Conservation (phyloP, 2,888 invertebrate genomes). For the Phortica okadai region DNA sequence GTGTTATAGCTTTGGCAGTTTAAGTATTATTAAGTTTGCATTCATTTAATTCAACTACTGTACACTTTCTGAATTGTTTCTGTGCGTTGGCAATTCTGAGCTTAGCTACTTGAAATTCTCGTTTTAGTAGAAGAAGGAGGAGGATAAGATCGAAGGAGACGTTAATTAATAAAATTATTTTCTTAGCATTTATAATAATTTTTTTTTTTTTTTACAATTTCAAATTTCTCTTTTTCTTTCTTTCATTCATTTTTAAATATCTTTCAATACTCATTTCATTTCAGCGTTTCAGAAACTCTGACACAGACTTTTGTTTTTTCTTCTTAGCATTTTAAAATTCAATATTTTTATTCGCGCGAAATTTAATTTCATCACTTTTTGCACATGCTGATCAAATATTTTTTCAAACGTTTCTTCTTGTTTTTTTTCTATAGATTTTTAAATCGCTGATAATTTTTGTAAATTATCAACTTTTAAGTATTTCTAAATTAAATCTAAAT, state of each 20-base stretch:
- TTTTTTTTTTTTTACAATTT: conserved; percentile 40
- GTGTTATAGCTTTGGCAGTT: conserved; percentile 67
- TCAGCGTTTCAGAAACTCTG: conserved; percentile 51
- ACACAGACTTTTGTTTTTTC: conserved; percentile 64
- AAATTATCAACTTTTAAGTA: conserved; percentile 23
- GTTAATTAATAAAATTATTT: conserved; percentile 54
- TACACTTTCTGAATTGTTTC: too few species aligned
- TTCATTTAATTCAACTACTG: too few species aligned
- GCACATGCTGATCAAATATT: conserved; percentile 71
- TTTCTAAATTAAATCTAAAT: conserved; percentile 60
- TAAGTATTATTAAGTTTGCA: conserved; percentile 43
- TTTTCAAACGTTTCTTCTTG: conserved; percentile 41
- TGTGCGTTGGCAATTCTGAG: conserved; percentile 8
- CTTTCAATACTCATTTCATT: conserved; percentile 25
- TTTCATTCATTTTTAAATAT: conserved; percentile 49
- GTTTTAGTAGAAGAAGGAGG: neutral
- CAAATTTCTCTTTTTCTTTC: conserved; percentile 33
- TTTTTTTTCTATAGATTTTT: conserved; percentile 48
- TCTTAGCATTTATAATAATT: conserved; percentile 53
- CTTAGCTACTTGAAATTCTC: conserved; percentile 51
- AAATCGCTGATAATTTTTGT: conserved; percentile 6
- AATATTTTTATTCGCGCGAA: conserved; percentile 47
- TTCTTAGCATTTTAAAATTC: conserved; percentile 41
- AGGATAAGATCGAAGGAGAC: neutral
- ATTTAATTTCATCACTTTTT: conserved; percentile 65